Percentiles rank a stretch among this genome's conserved stretches.
Conservation (phyloP, 2,113 vertebrate species). For the Hiodon tergisus region DNA sequence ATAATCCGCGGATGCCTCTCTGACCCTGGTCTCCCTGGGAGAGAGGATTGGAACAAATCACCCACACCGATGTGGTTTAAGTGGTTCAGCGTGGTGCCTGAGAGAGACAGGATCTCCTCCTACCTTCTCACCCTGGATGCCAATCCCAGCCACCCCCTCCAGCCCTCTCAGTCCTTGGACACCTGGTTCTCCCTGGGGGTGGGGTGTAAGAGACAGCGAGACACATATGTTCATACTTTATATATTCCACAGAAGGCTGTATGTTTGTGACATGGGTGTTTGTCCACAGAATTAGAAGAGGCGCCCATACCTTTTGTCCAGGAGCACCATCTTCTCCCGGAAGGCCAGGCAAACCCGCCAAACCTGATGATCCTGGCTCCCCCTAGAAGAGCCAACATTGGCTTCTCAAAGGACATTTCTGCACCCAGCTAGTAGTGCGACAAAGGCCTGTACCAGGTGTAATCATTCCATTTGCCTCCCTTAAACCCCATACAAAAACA, state of each 20-base stretch:
- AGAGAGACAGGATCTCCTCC: constrained; percentile 19
- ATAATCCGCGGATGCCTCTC: constrained; percentile 77
- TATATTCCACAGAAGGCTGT: background rate
- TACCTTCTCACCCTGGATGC: constrained; percentile 81
- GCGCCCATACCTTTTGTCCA: constrained; percentile 70
- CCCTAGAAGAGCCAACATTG: constrained; percentile 54
- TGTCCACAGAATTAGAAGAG: too few species aligned
- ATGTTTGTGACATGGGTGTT: too few species aligned
- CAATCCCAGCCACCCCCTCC: constrained; percentile 73
- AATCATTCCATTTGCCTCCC: background rate
- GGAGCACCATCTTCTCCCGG: constrained; percentile 78
- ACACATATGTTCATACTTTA: background rate
- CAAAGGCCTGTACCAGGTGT: too few species aligned
- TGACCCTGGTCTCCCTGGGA: constrained; percentile 79
- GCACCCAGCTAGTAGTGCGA: too few species aligned
- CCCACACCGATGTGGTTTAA: background rate
- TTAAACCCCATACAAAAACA: too few species aligned
- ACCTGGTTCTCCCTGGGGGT: constrained; percentile 74
- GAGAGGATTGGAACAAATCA: background rate
- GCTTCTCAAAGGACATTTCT: background rate
- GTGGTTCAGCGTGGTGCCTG: background rate
- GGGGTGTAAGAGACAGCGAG: background rate
- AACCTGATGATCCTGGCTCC: constrained; percentile 68
- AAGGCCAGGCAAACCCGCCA: constrained; percentile 73
- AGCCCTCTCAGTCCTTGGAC: constrained; percentile 69